phyloP scores from a whole-genome alignment of 1,140 invertebrate genomes.

The Lerema accius region DNA sequence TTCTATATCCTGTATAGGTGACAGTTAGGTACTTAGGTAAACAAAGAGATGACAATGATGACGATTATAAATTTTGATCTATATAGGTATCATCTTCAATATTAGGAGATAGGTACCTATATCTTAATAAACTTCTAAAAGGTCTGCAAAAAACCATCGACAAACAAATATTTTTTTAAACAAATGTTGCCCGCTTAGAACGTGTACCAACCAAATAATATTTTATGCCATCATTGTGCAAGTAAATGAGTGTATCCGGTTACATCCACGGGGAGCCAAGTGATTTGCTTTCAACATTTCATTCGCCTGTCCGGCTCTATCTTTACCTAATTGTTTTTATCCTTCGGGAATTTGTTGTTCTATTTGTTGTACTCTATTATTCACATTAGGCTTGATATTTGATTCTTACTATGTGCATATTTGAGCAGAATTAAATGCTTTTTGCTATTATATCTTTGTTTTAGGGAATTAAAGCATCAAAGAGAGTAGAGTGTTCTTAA shows the following conservation, averaged over 20 bases:
- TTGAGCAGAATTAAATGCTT: slow-evolving; percentile 10
- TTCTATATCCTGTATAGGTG: no score
- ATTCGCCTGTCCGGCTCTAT: slow-evolving; percentile 22
- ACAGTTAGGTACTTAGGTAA: no score
- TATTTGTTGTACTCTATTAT: slow-evolving; percentile 11
- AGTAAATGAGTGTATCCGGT: slow-evolving; percentile 57
- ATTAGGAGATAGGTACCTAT: no score
- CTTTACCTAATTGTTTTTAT: slow-evolving; percentile 40
- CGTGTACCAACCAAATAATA: slow-evolving; percentile 24
- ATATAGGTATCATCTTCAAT: no score
- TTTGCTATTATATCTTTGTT: slow-evolving; percentile 12
- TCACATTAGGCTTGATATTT: slow-evolving; percentile 29
- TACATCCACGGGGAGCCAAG: slow-evolving; percentile 43
- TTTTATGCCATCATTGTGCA: slow-evolving; percentile 40
- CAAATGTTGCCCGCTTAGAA: slow-evolving; percentile 2
- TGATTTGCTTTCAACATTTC: slow-evolving; percentile 47
- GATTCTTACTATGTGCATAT: slow-evolving; percentile 22
- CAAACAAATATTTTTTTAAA: no score
- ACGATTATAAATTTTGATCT: no score
- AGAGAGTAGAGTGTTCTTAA: no score
- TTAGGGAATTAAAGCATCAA: slow-evolving; percentile 12
- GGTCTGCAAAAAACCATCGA: no score
- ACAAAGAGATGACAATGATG: no score
- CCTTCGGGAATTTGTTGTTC: slow-evolving; percentile 16
- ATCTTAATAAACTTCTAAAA: no score